A percentile compares a stretch with the other conserved stretches of the same genome.
phyloP scores from a whole-genome alignment of 1,140 invertebrate species.

The Drosophila lowei region DNA sequence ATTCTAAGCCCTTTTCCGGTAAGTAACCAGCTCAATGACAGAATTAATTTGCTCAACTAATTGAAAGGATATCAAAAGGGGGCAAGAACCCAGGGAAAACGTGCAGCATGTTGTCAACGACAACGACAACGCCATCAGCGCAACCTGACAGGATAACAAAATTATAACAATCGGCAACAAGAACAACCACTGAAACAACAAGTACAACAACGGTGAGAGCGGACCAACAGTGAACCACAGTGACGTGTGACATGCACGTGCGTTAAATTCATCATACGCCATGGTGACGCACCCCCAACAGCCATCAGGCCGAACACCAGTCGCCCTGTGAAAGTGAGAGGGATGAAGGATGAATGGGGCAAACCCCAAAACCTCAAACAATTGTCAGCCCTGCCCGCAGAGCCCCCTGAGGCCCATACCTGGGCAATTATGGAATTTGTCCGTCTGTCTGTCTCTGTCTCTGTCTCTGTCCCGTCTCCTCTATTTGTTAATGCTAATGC shows the following conservation, averaged over 20 bases:
- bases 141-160: conserved; percentile 59
- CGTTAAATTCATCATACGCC: conserved; percentile 77
- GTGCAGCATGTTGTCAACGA: conserved; percentile 22
- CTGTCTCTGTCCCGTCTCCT: conserved; percentile 46
- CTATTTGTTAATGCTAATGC: conserved; percentile 75
- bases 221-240: conserved; percentile 3
- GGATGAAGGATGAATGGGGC: background rate
- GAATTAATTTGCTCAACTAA: conserved; percentile 21
- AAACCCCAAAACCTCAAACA: conserved; percentile 14
- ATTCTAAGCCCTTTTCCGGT: conserved; percentile 1
- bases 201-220: background rate
- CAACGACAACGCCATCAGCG: conserved; percentile 16
- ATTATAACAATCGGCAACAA: conserved; percentile 29
- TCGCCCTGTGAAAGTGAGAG: background rate
- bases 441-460: background rate
- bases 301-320: background rate
- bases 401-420: conserved; percentile 5
- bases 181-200: conserved; percentile 25
- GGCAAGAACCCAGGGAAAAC: conserved; percentile 12
- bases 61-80: conserved; percentile 22
- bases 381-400: conserved; percentile 16
- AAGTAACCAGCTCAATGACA: conserved; percentile 7
- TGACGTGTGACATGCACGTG: conserved; percentile 72
- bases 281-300: conserved; percentile 50
- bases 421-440: conserved; percentile 24